Evolutionary conservation across 2,113 vertebrate genomes (phyloP).

Genomic region (Gambusia holbrooki): DNA sequence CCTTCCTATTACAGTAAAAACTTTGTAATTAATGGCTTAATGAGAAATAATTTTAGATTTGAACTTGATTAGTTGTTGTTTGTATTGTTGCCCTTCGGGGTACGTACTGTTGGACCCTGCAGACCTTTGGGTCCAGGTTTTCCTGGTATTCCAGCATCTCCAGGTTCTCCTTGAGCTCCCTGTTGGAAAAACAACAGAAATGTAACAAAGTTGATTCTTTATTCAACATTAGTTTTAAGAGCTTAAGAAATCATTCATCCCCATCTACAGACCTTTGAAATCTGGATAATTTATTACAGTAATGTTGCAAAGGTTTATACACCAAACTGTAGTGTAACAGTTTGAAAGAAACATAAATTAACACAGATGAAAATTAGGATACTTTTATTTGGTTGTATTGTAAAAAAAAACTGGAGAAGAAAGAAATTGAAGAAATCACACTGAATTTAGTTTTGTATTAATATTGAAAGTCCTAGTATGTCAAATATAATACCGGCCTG

Average conservation of each 20-base stretch:
- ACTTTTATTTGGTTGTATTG: too few relatives aligned
- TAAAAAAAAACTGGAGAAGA: too few relatives aligned
- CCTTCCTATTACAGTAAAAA: background rate
- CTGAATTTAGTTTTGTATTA: background rate
- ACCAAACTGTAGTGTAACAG: background rate
- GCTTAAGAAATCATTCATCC: background rate
- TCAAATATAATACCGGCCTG: background rate
- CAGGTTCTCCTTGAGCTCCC: slow-evolving; percentile 75
- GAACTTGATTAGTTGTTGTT: background rate
- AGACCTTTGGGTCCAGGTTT: slow-evolving; percentile 76
- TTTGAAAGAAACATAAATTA: background rate
- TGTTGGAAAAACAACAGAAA: slow-evolving; percentile 34
- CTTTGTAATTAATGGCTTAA: background rate
- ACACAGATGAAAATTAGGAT: background rate
- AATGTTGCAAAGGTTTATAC: background rate
- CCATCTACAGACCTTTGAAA: background rate
- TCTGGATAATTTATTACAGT: too few relatives aligned
- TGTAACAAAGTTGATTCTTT: fast-evolving
- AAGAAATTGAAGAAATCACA: background rate
- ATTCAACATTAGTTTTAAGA: background rate
- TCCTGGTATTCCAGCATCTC: slow-evolving; percentile 77
- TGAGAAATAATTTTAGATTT: background rate
- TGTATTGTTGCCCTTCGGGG: background rate
- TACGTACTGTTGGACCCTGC: slow-evolving; percentile 73
- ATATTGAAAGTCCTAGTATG: background rate